Evolutionary conservation across 2,113 vertebrate genomes (phyloP).

Genomic region (Oceanites oceanicus): DNA sequence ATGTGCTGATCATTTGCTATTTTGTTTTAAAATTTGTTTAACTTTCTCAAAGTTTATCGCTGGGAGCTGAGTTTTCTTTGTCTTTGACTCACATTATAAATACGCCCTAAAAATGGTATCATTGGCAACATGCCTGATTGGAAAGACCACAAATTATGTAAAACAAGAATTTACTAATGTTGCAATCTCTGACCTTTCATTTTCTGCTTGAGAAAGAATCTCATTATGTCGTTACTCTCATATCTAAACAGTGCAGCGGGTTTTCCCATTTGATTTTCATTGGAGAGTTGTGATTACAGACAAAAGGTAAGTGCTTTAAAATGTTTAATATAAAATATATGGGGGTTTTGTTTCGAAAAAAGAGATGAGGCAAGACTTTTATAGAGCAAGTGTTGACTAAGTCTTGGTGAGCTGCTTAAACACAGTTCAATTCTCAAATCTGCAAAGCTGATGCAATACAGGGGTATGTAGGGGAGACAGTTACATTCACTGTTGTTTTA

Average conservation of each 20-base stretch:
- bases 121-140: neutral
- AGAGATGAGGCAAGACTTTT: neutral
- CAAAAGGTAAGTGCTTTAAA: neutral
- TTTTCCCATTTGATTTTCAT: neutral
- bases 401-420: neutral
- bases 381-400: neutral
- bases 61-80: neutral
- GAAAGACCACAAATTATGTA: neutral
- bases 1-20: neutral
- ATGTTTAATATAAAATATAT: neutral
- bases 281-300: neutral
- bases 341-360: neutral
- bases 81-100: neutral
- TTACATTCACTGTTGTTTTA: neutral
- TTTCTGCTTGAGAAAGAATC: neutral
- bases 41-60: neutral
- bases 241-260: neutral
- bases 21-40: neutral
- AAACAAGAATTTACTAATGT: neutral
- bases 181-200: neutral
- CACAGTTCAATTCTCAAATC: neutral
- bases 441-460: neutral
- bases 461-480: neutral
- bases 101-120: neutral
- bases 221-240: neutral